Percentiles rank a stretch among this genome's conserved stretches.
phyloP scores from a whole-genome alignment of 2,888 invertebrate species.

The Leptinotarsa haldemani region DNA sequence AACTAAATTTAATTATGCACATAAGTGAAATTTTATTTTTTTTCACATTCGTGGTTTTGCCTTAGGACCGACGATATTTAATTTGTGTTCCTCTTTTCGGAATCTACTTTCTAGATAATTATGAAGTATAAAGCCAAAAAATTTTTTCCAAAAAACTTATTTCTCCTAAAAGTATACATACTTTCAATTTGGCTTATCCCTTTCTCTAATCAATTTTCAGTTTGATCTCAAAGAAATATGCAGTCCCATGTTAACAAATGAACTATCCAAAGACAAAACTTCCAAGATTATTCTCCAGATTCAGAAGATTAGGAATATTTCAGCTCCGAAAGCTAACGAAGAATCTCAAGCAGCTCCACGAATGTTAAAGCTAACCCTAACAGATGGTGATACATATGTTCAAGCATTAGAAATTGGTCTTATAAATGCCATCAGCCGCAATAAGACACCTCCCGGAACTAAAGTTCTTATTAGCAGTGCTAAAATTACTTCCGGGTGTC shows the following conservation, averaged over 20 bases:
- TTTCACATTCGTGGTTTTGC: too few relatives aligned
- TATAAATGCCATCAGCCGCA: constrained; percentile 76
- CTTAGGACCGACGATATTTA: too few relatives aligned
- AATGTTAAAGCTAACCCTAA: constrained; percentile 84
- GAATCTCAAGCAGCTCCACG: constrained; percentile 85
- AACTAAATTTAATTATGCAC: too few relatives aligned
- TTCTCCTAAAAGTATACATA: too few relatives aligned
- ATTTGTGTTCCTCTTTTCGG: too few relatives aligned
- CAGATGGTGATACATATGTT: constrained; percentile 84
- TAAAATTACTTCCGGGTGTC: constrained; percentile 72
- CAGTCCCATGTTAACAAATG: constrained; percentile 78
- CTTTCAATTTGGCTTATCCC: not conserved
- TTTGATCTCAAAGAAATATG: constrained; percentile 85
- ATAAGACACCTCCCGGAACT: constrained; percentile 84
- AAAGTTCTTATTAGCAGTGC: constrained; percentile 78
- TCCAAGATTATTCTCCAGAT: constrained; percentile 83
- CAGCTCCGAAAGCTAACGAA: constrained; percentile 91
- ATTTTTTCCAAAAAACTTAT: too few relatives aligned
- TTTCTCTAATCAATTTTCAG: constrained; percentile 65
- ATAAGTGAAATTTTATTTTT: too few relatives aligned
- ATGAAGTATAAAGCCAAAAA: too few relatives aligned
- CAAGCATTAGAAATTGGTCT: constrained; percentile 83
- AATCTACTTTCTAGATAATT: too few relatives aligned
- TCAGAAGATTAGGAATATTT: constrained; percentile 87
- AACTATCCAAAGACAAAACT: constrained; percentile 71